Base-by-base conservation (phyloP, 2,888 invertebrate species). In the Heliconius ismenius region DNA sequence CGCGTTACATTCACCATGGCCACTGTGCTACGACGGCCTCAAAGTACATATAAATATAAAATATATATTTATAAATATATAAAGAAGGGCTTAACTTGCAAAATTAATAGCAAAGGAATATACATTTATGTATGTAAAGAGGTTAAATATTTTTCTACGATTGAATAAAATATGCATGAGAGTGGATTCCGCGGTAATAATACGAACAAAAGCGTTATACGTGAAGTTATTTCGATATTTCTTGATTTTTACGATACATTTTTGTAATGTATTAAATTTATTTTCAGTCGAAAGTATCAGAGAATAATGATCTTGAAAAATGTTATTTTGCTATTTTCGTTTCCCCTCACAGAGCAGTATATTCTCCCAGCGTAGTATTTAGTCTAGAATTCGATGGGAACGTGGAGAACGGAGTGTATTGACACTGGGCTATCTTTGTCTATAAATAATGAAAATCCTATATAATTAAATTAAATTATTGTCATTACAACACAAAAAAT, bases 131-230 rank as follows among this genome's bases (percentile, higher is more conserved):
- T 32, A 32, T 58, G 24, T 70, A n/a, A 54, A 58, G n/a, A 54
- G 11, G 28, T 69, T 49, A 32, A 11, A 28, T 39, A 67, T 39
- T 39, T 67, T 39, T 43, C 39, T 67, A 39, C 24, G 39, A 67
- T 43, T 67, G 7, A 67, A 67, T 67, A 67, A 39, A 39, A 67
- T 43, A 67, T 67, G 36, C 15, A 39, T 24, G 67, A 67, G 24
- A 67, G 39, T 67, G 24, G 39, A 24, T 67, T 39, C 39, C 26
- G 24, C 24, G 39, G 39, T 65, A 39, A 39, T 39, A 36, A 65
- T 65, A 39, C 32, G 11, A 0, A 65, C 7, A 39, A 39, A 65
- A 65, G 36, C 65, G n/a, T 24, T 36, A 10, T 39, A 65, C 65
- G 39, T 65, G 4, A n/a, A 39, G 65, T 36, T 65, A 39, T 65